phyloP scores from a whole-genome alignment of 2,888 invertebrate species.

The Pocota personata region DNA sequence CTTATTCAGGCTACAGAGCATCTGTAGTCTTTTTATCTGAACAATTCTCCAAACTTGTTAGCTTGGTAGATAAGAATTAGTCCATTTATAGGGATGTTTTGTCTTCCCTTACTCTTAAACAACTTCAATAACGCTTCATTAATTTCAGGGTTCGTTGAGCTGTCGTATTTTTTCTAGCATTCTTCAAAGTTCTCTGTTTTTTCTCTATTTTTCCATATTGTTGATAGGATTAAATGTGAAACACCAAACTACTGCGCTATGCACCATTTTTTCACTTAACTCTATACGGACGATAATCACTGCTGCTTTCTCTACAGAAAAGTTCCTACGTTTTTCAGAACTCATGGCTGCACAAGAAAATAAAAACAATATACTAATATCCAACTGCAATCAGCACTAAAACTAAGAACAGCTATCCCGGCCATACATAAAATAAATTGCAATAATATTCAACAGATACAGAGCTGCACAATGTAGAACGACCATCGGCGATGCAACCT shows the following conservation, averaged over 20 bases:
- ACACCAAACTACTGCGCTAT: too few relatives aligned
- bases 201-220: not conserved
- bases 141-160: too few relatives aligned
- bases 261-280: not conserved
- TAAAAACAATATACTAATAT: too few relatives aligned
- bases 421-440: too few relatives aligned
- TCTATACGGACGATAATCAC: not conserved
- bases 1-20: not conserved
- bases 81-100: not conserved
- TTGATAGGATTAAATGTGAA: not conserved
- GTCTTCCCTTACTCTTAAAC: not conserved
- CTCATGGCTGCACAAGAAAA: too few relatives aligned
- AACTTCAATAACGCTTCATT: too few relatives aligned
- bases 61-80: conserved; percentile 1
- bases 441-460: too few relatives aligned
- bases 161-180: not conserved
- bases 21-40: not conserved
- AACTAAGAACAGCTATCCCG: too few relatives aligned
- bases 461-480: too few relatives aligned
- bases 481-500: too few relatives aligned
- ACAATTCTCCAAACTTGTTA: not conserved
- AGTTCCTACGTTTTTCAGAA: too few relatives aligned
- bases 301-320: not conserved
- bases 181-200: not conserved
- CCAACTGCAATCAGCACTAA: not conserved